phyloP scores from a whole-genome alignment of 2,113 vertebrate species.

The Nothoprocta perdicaria region DNA sequence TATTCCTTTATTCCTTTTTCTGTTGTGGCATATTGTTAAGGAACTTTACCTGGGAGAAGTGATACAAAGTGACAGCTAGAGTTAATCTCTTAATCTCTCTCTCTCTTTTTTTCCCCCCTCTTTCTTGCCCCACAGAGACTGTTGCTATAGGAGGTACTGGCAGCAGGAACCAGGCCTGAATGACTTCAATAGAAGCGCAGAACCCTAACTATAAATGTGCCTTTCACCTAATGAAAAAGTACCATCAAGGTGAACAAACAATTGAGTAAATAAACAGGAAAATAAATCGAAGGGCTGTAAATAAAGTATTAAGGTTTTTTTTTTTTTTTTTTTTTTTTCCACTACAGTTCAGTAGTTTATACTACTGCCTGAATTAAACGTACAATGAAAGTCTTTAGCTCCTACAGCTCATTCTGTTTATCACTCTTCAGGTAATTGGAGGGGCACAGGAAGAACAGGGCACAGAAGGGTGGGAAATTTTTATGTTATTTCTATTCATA shows the following conservation, averaged over 20 bases:
- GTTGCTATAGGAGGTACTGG: background rate
- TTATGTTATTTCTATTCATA: background rate
- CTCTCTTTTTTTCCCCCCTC: too few species aligned
- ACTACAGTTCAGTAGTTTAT: background rate
- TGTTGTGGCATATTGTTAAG: background rate
- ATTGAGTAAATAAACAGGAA: background rate
- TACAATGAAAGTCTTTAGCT: background rate
- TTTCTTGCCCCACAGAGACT: background rate
- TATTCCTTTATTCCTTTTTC: background rate
- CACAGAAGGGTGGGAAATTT: rapidly evolving
- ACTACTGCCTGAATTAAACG: background rate
- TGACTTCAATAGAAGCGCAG: background rate
- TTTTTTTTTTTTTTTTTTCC: background rate
- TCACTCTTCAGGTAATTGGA: background rate
- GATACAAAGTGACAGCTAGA: background rate
- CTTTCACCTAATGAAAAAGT: background rate
- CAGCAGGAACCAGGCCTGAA: background rate
- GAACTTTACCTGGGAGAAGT: background rate
- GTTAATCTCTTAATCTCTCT: background rate
- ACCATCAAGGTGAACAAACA: background rate
- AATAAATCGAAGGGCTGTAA: background rate
- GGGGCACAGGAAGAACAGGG: background rate
- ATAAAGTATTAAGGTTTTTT: background rate
- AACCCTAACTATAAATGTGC: background rate
- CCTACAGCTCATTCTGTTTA: background rate